These are phyloP conservation scores for Chinchilla lanigera DNA, from an alignment of 2,113 vertebrate species.

Conservation along the genomic window DNA sequence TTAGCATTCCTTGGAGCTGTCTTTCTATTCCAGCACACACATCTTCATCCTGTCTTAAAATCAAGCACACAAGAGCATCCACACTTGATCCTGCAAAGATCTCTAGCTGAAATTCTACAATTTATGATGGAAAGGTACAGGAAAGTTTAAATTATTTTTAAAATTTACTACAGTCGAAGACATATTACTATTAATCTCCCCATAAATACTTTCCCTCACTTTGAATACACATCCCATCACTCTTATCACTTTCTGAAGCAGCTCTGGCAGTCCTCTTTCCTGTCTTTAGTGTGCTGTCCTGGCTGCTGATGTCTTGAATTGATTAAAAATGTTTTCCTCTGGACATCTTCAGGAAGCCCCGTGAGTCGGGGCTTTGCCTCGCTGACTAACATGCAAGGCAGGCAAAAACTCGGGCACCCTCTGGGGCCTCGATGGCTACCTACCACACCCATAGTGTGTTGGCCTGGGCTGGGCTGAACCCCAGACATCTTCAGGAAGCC, in stretches of 20 bases:
- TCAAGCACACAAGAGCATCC: not conserved
- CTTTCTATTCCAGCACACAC: not conserved
- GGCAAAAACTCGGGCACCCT: no score
- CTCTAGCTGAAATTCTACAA: not conserved
- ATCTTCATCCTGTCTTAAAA: not conserved
- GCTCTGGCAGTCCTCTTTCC: not conserved
- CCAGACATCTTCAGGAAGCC: no score
- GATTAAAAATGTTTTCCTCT: not conserved
- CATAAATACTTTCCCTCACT: not conserved
- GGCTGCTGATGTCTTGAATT: not conserved
- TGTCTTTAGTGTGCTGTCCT: not conserved
- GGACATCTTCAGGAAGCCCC: no score
- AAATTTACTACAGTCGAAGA: not conserved
- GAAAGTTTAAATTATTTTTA: not conserved
- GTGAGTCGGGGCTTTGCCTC: no score
- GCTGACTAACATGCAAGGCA: no score
- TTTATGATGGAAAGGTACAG: not conserved
- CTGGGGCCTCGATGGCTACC: no score
- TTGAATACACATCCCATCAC: not conserved
- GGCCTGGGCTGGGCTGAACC: no score
- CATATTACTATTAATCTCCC: not conserved
- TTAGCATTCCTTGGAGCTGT: not conserved
- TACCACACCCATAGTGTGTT: no score
- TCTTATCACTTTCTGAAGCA: not conserved
- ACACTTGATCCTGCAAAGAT: not conserved